phyloP scores from a whole-genome alignment of 1,140 invertebrate species.

The Bombus superbus region DNA sequence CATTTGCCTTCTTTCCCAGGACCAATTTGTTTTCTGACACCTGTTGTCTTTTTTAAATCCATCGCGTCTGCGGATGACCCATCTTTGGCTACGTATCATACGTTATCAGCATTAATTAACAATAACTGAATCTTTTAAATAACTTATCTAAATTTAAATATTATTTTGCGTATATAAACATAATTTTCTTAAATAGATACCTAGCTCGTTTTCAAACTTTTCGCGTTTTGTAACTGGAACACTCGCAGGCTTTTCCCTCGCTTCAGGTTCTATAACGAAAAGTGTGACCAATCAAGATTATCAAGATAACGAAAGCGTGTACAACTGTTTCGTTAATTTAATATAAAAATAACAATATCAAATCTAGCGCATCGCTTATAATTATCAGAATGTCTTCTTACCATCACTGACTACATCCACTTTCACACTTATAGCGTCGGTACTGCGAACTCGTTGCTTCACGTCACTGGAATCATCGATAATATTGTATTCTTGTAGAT shows the following conservation, averaged over 20 bases:
- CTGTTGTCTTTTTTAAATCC: constrained; percentile 23
- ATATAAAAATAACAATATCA: neutral
- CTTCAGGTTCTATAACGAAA: neutral
- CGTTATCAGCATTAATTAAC: neutral
- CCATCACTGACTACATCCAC: constrained; percentile 48
- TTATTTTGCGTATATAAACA: too few relatives aligned
- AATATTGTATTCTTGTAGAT: constrained; percentile 65
- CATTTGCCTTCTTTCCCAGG: constrained; percentile 1
- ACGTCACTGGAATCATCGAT: constrained; percentile 42
- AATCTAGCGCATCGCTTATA: neutral
- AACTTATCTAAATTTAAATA: neutral
- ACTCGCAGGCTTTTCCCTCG: neutral
- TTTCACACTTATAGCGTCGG: constrained; percentile 25
- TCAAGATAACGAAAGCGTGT: neutral
- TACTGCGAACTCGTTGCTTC: constrained; percentile 16
- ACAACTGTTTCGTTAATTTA: neutral
- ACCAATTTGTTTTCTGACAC: constrained; percentile 14
- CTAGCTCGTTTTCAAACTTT: neutral
- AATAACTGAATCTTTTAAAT: neutral
- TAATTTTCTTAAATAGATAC: neutral
- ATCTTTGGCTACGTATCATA: neutral
- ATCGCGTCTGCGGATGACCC: too few relatives aligned
- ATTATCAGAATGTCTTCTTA: constrained; percentile 12
- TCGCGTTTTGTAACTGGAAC: neutral
- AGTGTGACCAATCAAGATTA: neutral